Evolutionary conservation across 2,888 invertebrate genomes (phyloP), one percentile per base, ranked within the genome.

Genomic region (Harpagoxenus sublaevis): DNA sequence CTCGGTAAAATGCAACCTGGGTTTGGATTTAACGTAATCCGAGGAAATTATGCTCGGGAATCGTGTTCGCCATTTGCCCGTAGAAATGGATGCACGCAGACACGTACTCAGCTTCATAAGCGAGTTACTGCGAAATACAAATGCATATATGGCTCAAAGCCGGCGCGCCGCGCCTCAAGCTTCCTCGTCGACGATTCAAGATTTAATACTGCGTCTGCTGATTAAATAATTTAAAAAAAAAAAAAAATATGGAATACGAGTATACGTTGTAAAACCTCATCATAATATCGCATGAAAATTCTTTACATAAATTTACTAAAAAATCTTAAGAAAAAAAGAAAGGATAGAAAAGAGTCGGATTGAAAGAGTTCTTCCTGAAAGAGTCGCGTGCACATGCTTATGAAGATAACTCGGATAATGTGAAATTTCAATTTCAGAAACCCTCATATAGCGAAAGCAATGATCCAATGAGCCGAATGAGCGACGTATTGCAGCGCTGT

Each of bases 341-440:
- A 42, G 18, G 10, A 15, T 4, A 23, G 2, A 9, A 28, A 8
- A 31, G 15, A 42, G 28, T 28, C 15, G 31, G 5, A 51, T 62
- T 55, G 23, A 55, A 23, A 55, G 9, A 23, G 9, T 23, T 23
- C 18, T 51, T 60, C 35, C n/a, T 18, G 35, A 35, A 23, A 60
- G 48, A 48, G 12, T 79, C 23, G 8, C 12, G 9, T n/a, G 15
- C 23, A 12, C 28, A 8, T 15, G 23, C 15, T 12, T n/a, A n/a
- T 2, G 4, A 18, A 53, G 12, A 55, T 55, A 45, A 31, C 28
- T 28, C 23, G 60, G 35, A 79, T 6, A 35, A 35, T 35, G 8
- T 68, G 3, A 71, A 60, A 71, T 71, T 35, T 73, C 83, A 88
- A 84, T 89, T 89, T 88, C 70, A 51, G 66, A 79, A 82, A 63